phyloP scores from a whole-genome alignment of 37 sponge, comb jelly and placozoan genomes.

The Bolinopsis microptera region DNA sequence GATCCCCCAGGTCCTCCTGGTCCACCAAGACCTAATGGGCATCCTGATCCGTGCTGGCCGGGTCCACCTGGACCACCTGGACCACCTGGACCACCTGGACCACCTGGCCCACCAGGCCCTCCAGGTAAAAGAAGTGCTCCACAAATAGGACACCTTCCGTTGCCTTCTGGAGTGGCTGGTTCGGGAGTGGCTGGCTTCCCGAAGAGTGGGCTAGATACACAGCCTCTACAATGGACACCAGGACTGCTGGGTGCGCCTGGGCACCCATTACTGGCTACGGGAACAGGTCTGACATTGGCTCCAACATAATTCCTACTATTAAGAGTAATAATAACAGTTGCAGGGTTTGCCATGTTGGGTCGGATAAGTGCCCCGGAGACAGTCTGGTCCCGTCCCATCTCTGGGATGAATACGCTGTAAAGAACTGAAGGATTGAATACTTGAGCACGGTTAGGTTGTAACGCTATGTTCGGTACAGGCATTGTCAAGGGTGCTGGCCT shows the following conservation, averaged over 20 bases:
- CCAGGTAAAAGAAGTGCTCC: no score
- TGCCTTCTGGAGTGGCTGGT: not conserved
- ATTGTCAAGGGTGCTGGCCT: not conserved
- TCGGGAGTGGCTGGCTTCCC: not conserved
- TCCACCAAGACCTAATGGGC: constrained; percentile 5
- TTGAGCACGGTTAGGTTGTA: not conserved
- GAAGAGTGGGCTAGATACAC: not conserved
- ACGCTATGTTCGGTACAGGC: not conserved
- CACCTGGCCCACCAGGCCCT: not conserved
- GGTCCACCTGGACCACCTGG: not conserved
- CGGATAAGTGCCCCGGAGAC: not conserved
- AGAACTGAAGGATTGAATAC: not conserved
- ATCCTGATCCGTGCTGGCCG: not conserved
- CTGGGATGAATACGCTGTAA: not conserved
- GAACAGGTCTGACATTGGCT: not conserved
- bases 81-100: not conserved
- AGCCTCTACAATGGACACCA: not conserved
- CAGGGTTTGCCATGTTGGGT: not conserved
- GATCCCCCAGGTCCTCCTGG: constrained; percentile 6
- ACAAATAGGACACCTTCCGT: no score
- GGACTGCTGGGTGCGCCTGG: not conserved
- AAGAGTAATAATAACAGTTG: not conserved
- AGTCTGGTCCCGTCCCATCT: not conserved
- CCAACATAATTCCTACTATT: not conserved
- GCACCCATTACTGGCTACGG: not conserved